These are phyloP conservation scores for Laterallus jamaicensis DNA, from an alignment of 2,113 vertebrate species.

Conservation along the genomic window DNA sequence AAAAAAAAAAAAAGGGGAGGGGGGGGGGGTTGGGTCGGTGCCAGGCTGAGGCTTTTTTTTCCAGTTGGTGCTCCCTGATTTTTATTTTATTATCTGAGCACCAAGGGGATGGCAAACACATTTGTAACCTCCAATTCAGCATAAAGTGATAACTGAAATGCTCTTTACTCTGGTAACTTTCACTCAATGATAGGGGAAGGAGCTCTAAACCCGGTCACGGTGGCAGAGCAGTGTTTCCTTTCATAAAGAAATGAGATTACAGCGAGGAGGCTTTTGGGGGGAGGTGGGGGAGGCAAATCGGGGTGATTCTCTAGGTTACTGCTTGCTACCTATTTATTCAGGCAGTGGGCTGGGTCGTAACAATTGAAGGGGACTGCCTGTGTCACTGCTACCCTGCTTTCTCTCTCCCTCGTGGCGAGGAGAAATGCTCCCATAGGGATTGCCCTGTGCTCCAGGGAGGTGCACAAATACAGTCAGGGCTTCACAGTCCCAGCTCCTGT, in stretches of 20 bases:
- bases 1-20: neutral
- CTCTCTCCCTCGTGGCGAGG: neutral
- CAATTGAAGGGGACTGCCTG: neutral
- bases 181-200: neutral
- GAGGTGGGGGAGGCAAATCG: neutral
- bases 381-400: neutral
- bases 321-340: neutral
- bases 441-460: neutral
- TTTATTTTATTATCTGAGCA: fast-evolving
- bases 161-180: neutral
- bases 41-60: neutral
- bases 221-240: neutral
- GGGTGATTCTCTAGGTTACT: neutral
- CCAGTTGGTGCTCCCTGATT: neutral
- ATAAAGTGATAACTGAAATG: neutral
- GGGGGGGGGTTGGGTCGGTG: neutral
- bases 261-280: neutral
- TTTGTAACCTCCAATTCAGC: neutral
- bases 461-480: neutral
- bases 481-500: neutral
- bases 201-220: neutral
- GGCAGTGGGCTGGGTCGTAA: neutral
- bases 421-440: neutral
- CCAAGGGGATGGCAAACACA: neutral
- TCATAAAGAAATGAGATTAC: neutral